phyloP scores from a whole-genome alignment of 2,888 invertebrate genomes.

The Erebia ligea region DNA sequence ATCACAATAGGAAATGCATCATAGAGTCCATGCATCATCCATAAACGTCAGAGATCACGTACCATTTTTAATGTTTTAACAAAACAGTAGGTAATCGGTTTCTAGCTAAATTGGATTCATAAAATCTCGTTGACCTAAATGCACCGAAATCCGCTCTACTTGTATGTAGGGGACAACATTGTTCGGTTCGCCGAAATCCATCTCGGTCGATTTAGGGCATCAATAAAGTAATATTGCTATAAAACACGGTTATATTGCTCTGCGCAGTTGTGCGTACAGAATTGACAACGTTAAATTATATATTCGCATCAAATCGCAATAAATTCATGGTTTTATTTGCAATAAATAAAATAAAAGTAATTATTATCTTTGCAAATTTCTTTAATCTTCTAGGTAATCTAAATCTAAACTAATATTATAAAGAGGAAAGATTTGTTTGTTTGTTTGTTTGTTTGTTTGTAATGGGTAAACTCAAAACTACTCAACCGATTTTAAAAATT shows the following conservation, averaged over 20 bases:
- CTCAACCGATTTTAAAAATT: too few species aligned
- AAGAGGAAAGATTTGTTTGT: too few species aligned
- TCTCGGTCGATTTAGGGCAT: constrained; percentile 32
- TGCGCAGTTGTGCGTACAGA: constrained; percentile 10
- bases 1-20: too few species aligned
- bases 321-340: neutral
- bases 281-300: constrained; percentile 7
- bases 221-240: constrained; percentile 24
- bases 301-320: constrained; percentile 8
- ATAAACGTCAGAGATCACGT: neutral
- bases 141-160: constrained; percentile 36
- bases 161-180: constrained; percentile 30
- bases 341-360: neutral
- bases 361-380: too few species aligned
- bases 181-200: constrained; percentile 33
- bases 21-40: neutral
- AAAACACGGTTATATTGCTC: constrained; percentile 27
- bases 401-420: too few species aligned
- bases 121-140: constrained; percentile 48
- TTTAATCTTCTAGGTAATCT: too few species aligned
- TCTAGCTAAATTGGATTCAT: constrained; percentile 36
- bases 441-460: too few species aligned
- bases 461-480: too few species aligned
- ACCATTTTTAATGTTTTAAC: neutral
- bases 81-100: constrained; percentile 1